phyloP scores from a whole-genome alignment of 2,113 vertebrate genomes.

The Myanophis thanlyinensis region DNA sequence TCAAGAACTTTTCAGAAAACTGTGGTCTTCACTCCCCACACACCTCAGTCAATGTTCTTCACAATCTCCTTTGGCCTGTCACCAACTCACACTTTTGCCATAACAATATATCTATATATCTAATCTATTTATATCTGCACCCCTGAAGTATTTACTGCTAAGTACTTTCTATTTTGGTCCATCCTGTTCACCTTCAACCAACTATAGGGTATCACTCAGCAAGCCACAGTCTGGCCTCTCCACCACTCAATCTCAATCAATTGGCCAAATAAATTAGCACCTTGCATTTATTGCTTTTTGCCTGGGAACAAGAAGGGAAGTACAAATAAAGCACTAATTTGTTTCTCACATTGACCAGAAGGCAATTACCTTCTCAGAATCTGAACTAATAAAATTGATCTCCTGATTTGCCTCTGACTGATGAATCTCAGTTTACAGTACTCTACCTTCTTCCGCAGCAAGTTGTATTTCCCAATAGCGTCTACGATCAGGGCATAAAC shows the following conservation, averaged over 20 bases:
- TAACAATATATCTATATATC: background rate
- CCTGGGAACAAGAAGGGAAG: background rate
- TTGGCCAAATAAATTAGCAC: constrained; percentile 65
- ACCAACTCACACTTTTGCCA: background rate
- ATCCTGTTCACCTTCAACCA: constrained; percentile 52
- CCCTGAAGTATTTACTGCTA: constrained; percentile 54
- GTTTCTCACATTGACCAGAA: constrained; percentile 45
- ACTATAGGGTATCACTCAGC: constrained; percentile 43
- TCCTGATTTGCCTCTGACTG: constrained; percentile 33
- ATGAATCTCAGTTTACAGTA: constrained; percentile 7
- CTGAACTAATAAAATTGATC: constrained; percentile 55
- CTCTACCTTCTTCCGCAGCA: background rate
- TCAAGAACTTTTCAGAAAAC: background rate
- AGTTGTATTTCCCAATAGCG: background rate
- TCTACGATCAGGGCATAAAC: background rate
- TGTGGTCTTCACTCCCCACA: background rate
- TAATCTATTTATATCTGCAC: constrained; percentile 42
- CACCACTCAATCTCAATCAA: constrained; percentile 59
- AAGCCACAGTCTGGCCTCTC: constrained; percentile 31
- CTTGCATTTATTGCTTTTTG: constrained; percentile 26
- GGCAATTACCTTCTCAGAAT: constrained; percentile 50
- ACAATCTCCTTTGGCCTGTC: background rate
- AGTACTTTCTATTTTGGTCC: constrained; percentile 64
- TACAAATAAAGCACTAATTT: constrained; percentile 29
- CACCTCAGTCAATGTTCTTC: background rate